Base-by-base conservation (phyloP, 1,140 invertebrate species). In the Nephila pilipes region DNA sequence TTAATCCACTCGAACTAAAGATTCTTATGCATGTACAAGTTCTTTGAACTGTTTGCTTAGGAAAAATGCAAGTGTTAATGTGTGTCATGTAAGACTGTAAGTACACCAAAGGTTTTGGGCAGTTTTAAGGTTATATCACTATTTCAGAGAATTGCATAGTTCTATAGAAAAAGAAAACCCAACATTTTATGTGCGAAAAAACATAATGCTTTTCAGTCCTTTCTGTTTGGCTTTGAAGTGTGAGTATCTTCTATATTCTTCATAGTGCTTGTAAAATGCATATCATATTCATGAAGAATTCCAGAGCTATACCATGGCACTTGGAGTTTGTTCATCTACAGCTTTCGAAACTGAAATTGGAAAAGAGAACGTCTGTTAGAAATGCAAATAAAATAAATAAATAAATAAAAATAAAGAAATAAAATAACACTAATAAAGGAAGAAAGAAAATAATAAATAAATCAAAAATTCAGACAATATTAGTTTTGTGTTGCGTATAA, bases 21-120 rank as follows among this genome's bases (percentile, higher is more conserved):
- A 29, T n/a, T n/a, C n/a, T n/a, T n/a, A n/a, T n/a, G n/a, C n/a
- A n/a, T n/a, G n/a, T n/a, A n/a, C n/a, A n/a, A n/a, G n/a, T n/a
- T n/a, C n/a, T n/a, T n/a, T n/a, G n/a, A n/a, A n/a, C n/a, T n/a
- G n/a, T n/a, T n/a, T n/a, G n/a, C n/a, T n/a, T n/a, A n/a, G n/a
- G n/a, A n/a, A n/a, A n/a, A n/a, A n/a, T n/a, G n/a, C n/a, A n/a
- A n/a, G n/a, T n/a, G n/a, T n/a, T n/a, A n/a, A n/a, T n/a, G n/a
- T n/a, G n/a, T n/a, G 63, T 69, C n/a, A 22, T 25, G 14, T 22
- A 25, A 69, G 63, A 69, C 25, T 60, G n/a, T 32, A 69, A 69
- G 63, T 69, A 69, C 63, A 69, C 63, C n/a, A 29, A 69, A 25
- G 29, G 63, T 12, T 69, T 69, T 69, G 63, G 63, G 63, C 63